A percentile compares a stretch with the other conserved stretches of the same genome.
Conservation (phyloP, 2,113 vertebrate species). For the Nothoprocta pentlandii region DNA sequence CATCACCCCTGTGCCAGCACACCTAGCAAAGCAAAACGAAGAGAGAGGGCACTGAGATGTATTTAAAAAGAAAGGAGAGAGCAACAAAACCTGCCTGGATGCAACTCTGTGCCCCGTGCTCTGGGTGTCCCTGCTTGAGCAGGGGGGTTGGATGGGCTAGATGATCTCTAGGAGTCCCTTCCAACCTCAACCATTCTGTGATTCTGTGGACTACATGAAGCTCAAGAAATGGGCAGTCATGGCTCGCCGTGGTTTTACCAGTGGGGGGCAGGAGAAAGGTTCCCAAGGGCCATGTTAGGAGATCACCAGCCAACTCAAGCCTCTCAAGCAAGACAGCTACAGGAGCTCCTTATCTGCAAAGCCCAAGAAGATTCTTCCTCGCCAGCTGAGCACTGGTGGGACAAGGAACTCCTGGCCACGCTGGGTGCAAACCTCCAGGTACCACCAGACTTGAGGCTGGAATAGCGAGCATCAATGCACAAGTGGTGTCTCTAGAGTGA, state of each 20-base stretch:
- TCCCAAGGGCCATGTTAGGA: rapidly evolving
- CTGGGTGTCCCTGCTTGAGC: too few relatives aligned
- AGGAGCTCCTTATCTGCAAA: background rate
- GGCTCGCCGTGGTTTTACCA: background rate
- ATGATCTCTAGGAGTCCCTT: too few relatives aligned
- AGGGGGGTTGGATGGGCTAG: too few relatives aligned
- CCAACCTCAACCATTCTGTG: too few relatives aligned
- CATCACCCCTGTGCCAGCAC: rapidly evolving
- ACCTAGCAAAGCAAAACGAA: background rate
- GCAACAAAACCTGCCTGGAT: background rate
- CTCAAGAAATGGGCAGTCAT: rapidly evolving
- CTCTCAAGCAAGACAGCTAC: background rate
- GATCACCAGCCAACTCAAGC: background rate
- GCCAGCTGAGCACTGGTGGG: rapidly evolving
- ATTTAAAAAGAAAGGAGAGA: background rate
- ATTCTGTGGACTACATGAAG: background rate
- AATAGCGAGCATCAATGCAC: rapidly evolving
- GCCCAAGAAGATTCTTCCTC: background rate
- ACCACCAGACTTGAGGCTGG: background rate
- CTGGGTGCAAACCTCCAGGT: background rate
- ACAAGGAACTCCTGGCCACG: background rate
- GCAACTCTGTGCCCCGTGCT: too few relatives aligned
- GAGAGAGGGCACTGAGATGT: background rate
- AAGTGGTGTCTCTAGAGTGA: background rate
- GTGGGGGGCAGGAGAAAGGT: background rate